Percentiles rank a stretch among this genome's conserved stretches.
Evolutionary conservation across 2,797 vertebrate genomes (phyloP).

Genomic region (Staurois parvus): DNA sequence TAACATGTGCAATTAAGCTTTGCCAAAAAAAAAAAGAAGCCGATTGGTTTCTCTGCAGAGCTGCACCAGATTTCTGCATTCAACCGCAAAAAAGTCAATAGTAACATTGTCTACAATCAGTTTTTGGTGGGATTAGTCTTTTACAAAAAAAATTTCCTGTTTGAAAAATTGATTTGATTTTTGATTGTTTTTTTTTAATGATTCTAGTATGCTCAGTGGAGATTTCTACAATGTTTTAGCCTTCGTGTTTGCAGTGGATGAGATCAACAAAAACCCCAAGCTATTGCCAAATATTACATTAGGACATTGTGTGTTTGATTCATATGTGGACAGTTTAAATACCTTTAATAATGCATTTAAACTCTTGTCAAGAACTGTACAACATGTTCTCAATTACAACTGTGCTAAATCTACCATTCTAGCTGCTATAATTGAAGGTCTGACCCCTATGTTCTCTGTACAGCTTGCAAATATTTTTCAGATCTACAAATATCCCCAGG

Average conservation of each 20-base stretch:
- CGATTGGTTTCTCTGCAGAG: too few species aligned
- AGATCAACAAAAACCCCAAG: too few species aligned
- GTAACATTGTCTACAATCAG: too few species aligned
- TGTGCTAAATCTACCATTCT: neutral
- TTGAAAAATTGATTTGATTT: too few species aligned
- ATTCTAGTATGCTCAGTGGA: slow-evolving; percentile 5
- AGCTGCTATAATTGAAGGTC: neutral
- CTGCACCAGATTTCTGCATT: too few species aligned
- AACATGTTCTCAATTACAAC: neutral
- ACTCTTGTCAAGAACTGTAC: neutral
- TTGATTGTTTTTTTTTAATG: neutral
- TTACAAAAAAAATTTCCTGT: too few species aligned
- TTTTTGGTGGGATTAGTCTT: too few species aligned
- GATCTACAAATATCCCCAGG: slow-evolving; percentile 9
- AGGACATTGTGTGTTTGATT: neutral
- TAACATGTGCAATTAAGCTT: too few species aligned
- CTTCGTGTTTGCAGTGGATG: neutral
- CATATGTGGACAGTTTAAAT: neutral
- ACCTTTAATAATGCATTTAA: neutral
- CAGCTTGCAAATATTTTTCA: neutral
- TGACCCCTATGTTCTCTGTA: neutral
- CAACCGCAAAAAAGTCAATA: too few species aligned
- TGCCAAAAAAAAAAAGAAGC: too few species aligned
- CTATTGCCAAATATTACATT: too few species aligned
- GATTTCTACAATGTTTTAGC: slow-evolving; percentile 14